These are phyloP conservation scores for Chionodraco myersi DNA, from an alignment of 2,113 vertebrate species.

Conservation along the genomic window DNA sequence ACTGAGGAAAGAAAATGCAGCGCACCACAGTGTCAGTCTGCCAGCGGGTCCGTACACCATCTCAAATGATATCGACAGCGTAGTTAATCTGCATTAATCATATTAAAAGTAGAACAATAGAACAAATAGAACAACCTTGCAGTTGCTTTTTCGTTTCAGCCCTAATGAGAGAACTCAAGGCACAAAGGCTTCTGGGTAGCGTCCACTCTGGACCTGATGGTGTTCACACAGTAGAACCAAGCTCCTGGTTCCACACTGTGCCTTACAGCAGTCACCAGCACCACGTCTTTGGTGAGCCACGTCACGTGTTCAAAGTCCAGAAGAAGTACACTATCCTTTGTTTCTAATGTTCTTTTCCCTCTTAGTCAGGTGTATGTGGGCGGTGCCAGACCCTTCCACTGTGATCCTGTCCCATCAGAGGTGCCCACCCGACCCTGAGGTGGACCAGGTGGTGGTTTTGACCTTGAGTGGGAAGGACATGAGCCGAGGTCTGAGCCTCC, in stretches of 20 bases:
- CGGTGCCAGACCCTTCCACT: slow-evolving; percentile 64
- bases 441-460: slow-evolving; percentile 80
- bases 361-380: slow-evolving; percentile 76
- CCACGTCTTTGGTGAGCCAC: slow-evolving; percentile 72
- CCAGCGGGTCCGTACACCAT: slow-evolving; percentile 73
- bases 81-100: background rate
- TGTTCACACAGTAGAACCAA: background rate
- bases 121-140: background rate
- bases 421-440: slow-evolving; percentile 62
- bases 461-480: slow-evolving; percentile 74
- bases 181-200: slow-evolving; percentile 46
- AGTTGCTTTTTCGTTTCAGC: slow-evolving; percentile 62
- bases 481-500: slow-evolving; percentile 66
- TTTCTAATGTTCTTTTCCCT: background rate
- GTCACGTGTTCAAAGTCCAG: background rate
- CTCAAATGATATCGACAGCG: background rate
- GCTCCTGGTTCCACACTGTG: slow-evolving; percentile 69
- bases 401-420: slow-evolving; percentile 66
- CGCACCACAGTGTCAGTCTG: slow-evolving; percentile 70
- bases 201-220: slow-evolving; percentile 24
- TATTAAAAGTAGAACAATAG: background rate
- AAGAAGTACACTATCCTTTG: background rate
- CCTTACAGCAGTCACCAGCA: slow-evolving; percentile 60
- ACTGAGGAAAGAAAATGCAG: slow-evolving; percentile 82
- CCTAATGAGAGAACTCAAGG: slow-evolving; percentile 75